Conservation (phyloP, 1,140 invertebrate species). For the Drosophila parabipectinata region DNA sequence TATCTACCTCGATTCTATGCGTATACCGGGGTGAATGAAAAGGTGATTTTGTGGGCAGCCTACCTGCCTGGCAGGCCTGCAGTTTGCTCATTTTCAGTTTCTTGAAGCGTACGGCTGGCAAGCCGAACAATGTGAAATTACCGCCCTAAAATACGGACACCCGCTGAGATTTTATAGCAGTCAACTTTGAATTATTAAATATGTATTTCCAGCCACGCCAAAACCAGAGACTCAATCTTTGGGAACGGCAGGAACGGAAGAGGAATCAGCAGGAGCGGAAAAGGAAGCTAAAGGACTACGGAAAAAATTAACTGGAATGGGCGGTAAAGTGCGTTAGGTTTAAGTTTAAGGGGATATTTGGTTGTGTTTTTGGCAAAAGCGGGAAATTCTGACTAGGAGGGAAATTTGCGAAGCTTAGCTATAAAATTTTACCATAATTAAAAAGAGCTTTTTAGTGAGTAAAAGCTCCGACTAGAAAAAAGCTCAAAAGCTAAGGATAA, state of each 20-base stretch:
- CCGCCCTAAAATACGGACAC: constrained; percentile 71
- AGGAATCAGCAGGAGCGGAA: constrained; percentile 13
- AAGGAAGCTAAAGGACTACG: background rate
- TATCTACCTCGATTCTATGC: constrained; percentile 7
- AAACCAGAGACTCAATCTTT: constrained; percentile 51
- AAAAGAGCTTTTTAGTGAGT: constrained; percentile 16
- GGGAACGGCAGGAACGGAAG: constrained; percentile 11
- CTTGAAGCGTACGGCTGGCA: constrained; percentile 17
- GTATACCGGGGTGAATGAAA: constrained; percentile 22
- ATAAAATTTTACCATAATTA: constrained; percentile 52
- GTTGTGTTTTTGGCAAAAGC: background rate
- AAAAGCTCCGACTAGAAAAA: background rate
- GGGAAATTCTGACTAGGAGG: constrained; percentile 6
- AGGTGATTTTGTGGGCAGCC: constrained; percentile 33
- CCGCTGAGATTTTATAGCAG: constrained; percentile 81
- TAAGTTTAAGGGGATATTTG: constrained; percentile 29
- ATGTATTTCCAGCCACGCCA: constrained; percentile 70
- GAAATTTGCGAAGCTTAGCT: background rate
- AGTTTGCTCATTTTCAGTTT: constrained; percentile 22
- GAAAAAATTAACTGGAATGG: constrained; percentile 3
- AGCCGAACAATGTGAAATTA: constrained; percentile 75
- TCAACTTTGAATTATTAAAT: constrained; percentile 81
- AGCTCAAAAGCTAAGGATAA: constrained; percentile 28
- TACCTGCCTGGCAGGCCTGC: constrained; percentile 54
- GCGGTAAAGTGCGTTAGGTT: constrained; percentile 33